These are phyloP conservation scores for Lophius americanus DNA, from an alignment of 2,797 vertebrate species.

Conservation along the genomic window DNA sequence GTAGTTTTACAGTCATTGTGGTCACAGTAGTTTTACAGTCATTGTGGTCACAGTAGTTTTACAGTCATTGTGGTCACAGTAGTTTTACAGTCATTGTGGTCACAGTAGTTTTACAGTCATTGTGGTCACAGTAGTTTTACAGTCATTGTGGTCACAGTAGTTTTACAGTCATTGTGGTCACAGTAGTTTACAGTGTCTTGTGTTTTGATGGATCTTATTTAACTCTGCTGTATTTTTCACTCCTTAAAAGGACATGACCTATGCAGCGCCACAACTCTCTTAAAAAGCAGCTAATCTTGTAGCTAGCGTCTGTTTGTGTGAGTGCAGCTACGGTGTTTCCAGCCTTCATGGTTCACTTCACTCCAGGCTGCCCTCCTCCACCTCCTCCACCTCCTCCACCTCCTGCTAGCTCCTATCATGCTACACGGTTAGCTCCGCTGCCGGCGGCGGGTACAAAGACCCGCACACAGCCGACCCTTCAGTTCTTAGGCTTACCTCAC, in stretches of 20 bases:
- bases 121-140: background rate
- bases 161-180: background rate
- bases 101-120: background rate
- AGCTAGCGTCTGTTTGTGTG: constrained; percentile 18
- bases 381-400: background rate
- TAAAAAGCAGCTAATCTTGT: constrained; percentile 4
- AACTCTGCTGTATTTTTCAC: background rate
- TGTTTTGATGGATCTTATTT: too few relatives aligned
- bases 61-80: too few relatives aligned
- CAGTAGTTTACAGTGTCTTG: background rate
- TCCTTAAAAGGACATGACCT: constrained; percentile 19
- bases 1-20: too few relatives aligned
- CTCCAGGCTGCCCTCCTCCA: background rate
- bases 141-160: background rate
- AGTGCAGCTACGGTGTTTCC: constrained; percentile 20
- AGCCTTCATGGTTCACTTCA: background rate
- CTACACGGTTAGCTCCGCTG: constrained; percentile 61
- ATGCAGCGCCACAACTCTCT: background rate
- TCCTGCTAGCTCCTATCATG: constrained; percentile 40
- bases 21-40: background rate
- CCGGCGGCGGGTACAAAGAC: constrained; percentile 65
- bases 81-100: background rate
- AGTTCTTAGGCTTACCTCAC: constrained; percentile 53
- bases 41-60: background rate
- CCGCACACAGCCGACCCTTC: constrained; percentile 40